Percentiles rank a stretch among this genome's conserved stretches.
Evolutionary conservation across 2,797 vertebrate genomes (phyloP).

Genomic region (Percopsis omiscomaycus): DNA sequence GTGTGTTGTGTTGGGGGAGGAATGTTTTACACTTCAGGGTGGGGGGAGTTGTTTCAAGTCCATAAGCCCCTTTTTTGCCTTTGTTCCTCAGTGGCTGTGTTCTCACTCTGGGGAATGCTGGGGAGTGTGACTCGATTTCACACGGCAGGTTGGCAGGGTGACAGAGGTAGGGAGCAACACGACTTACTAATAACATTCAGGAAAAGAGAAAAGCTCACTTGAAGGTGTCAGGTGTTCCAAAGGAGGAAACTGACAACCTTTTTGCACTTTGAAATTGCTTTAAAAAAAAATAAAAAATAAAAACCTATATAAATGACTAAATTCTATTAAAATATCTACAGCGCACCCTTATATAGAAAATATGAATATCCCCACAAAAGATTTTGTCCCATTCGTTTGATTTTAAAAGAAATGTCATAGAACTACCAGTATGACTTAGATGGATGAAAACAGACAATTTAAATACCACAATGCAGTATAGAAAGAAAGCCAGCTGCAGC

Average conservation of each 20-base stretch:
- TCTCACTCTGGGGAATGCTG: constrained; percentile 75
- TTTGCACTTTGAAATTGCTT: constrained; percentile 48
- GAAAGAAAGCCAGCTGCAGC: constrained; percentile 14
- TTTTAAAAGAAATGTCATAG: neutral
- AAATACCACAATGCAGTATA: constrained; percentile 30
- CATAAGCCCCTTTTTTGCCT: constrained; percentile 80
- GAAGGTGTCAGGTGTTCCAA: constrained; percentile 50
- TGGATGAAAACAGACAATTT: constrained; percentile 30
- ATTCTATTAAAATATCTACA: constrained; percentile 13
- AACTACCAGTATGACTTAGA: constrained; percentile 36
- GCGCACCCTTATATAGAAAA: neutral
- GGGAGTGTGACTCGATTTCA: constrained; percentile 80
- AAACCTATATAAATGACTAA: neutral
- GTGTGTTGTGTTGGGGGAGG: constrained; percentile 78
- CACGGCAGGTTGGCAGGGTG: constrained; percentile 72
- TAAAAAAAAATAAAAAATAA: neutral
- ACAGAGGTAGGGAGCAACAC: constrained; percentile 70
- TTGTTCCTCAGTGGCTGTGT: constrained; percentile 81
- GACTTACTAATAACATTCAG: constrained; percentile 75
- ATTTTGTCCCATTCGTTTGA: neutral
- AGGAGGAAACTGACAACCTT: constrained; percentile 40
- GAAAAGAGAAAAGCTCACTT: constrained; percentile 56
- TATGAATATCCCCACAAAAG: neutral
- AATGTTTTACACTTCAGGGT: constrained; percentile 80
- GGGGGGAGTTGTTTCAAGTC: constrained; percentile 81